These are phyloP conservation scores for Lepidurus arcticus DNA, from an alignment of 1,140 invertebrate species.

Conservation along the genomic window DNA sequence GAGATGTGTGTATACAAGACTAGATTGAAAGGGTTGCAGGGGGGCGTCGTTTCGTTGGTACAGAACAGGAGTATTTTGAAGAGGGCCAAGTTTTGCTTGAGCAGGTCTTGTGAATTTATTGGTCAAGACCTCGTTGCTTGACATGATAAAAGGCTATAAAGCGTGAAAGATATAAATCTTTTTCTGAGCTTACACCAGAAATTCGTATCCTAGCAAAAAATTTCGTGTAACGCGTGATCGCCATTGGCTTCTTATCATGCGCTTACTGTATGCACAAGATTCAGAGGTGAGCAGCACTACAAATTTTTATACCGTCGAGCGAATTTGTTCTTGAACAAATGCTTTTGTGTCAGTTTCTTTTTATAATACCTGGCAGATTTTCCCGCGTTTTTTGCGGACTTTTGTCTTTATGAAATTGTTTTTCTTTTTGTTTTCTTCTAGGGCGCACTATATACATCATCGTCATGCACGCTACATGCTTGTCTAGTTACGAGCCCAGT, in stretches of 20 bases:
- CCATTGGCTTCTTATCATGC: not conserved
- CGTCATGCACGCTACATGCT: conserved; percentile 14
- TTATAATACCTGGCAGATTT: not conserved
- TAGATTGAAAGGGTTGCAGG: not conserved
- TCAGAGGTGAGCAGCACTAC: not conserved
- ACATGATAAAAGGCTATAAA: conserved; percentile 1
- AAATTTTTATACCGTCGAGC: not conserved
- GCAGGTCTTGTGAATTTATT: not conserved
- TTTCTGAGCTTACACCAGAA: not conserved
- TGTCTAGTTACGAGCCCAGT: not conserved
- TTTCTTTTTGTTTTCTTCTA: not conserved
- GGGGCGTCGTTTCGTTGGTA: conserved; percentile 2
- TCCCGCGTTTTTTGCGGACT: not conserved
- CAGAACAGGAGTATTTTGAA: not conserved
- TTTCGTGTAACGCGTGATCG: conserved; percentile 9
- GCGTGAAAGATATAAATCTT: not conserved
- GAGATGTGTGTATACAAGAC: too few species aligned
- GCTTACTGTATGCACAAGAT: not conserved
- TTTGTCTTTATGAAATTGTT: not conserved
- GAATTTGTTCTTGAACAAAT: not conserved
- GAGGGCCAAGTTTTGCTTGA: not conserved
- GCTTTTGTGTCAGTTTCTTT: not conserved
- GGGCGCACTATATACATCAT: not conserved
- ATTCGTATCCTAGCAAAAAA: not conserved
- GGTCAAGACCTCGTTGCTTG: not conserved